Evolutionary conservation across 1,140 invertebrate genomes (phyloP), one percentile per base, ranked within the genome.

Genomic region (Acromyrmex charruanus): DNA sequence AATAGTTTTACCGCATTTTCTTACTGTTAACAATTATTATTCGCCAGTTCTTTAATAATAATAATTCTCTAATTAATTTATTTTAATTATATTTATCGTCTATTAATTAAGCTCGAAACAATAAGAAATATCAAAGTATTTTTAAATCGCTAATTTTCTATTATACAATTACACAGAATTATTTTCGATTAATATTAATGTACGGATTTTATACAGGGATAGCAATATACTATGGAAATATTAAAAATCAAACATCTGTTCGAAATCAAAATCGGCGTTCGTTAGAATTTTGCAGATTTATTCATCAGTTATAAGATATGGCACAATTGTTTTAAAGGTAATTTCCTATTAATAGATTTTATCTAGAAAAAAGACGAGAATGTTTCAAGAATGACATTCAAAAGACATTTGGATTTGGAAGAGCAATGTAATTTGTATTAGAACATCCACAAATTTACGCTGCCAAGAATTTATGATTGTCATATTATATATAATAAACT

Each of bases 261-360:
- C n/a, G 51, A 84, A 84, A 84, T 84, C 80, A 84, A 84, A 84
- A 84, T 75, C 55, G n/a, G 18, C n/a, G 14, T 21, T 49, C 10
- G 55, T 51, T 51, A 49, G 7, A 69, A 18, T 82, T 61, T 74
- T 16, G 35, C 68, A 49, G n/a, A 75, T 75, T 74, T 49, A 74
- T 61, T 84, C 69, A 74, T n/a, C 69, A 6, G 55, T 84, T 84
- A 44, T 44, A 61, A 81, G 0, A 71, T 3, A 44, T 28, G 39
- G 1, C 21, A 21, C 18, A 4, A 84, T 75, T 74, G 25, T 63
- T 31, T 25, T 12, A n/a, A 74, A 31, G 12, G 16, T 71, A 59
- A 61, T 61, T 59, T 74, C 61, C 39, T 74, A 74, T 74, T 74
- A 82, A 16, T 18, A 82, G 39, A 39, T 74, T 31, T 74, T 25